Conservation (phyloP, 35 echinoderm and acorn worm genomes). For the Apostichopus japonicus region DNA sequence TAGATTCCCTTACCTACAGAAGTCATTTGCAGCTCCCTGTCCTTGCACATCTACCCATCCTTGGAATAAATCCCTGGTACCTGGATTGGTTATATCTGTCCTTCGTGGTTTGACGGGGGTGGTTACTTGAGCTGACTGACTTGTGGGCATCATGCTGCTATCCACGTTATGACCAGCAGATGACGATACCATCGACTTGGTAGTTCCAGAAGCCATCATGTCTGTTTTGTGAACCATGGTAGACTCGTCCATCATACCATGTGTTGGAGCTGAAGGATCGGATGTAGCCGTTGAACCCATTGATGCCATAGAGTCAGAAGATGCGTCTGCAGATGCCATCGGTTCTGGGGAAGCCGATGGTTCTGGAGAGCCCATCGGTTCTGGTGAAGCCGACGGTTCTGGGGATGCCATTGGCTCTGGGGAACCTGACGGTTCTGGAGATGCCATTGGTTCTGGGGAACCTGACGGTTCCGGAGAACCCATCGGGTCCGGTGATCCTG, state of each 20-base stretch:
- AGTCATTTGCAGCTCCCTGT: conserved; percentile 80
- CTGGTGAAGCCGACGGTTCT: not conserved
- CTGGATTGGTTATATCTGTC: conserved; percentile 66
- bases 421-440: not conserved
- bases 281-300: not conserved
- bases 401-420: conserved; percentile 4
- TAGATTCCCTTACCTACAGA: conserved; percentile 59
- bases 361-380: not conserved
- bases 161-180: not conserved
- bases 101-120: conserved; percentile 40
- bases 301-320: not conserved
- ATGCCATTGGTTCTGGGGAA: not conserved
- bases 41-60: conserved; percentile 84
- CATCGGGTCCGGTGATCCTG: not conserved
- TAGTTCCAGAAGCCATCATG: not conserved
- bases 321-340: not conserved
- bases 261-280: not conserved
- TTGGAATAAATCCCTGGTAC: conserved; percentile 50
- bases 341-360: not conserved
- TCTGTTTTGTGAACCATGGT: not conserved
- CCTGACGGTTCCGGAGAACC: not conserved
- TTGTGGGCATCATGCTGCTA: not conserved
- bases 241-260: not conserved
- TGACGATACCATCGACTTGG: not conserved
- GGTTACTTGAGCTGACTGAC: not conserved